Evolutionary conservation across 2,797 vertebrate genomes (phyloP), one percentile per base, ranked within the genome.

Genomic region (Muscicapa comitata): DNA sequence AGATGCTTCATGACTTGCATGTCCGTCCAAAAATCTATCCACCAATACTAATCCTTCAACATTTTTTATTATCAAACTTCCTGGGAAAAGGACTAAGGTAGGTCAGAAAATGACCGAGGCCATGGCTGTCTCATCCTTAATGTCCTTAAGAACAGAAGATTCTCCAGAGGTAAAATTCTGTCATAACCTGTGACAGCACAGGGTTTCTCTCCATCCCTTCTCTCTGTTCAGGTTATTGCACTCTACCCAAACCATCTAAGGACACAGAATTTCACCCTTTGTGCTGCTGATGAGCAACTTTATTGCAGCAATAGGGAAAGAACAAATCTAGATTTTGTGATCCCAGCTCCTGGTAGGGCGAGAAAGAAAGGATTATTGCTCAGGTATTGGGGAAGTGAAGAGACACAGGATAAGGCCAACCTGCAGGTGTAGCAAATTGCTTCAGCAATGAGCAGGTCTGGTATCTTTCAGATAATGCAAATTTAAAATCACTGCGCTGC

Each of bases 341-440:
- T n/a, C 5, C 18, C 9, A 10, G 1, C 12, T 65, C 8, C 12
- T 75, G 6, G 1, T 23, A 4, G 4, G 1, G 2, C 65, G 42
- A 15, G 13, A 54, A 17, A 31, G 8, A 55, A 21, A 54, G 13
- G 6, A 23, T 55, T 77, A 31, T 33, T 80, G 25, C 17, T 54
- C 25, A 72, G 23, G 10, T 25, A 15, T 0, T 28, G 20, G 37
- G 20, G 54, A 71, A 51, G 5, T 21, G 7, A 77, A 74, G 6
- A 74, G 14, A 6, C 16, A 20, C 3, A 54, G 43, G 45, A 28
- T 26, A 70, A 83, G 26, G 31, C 6, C 23, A 58, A 9, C 3
- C 31, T 65, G 42, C 9, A 3, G 2, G n/a, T 6, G 51, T 21
- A 68, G 24, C 19, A 62, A 77, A 17, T 16, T 45, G 5, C 19